Base-by-base conservation (phyloP, 1,140 invertebrate species). In the Drosophila neocordata region DNA sequence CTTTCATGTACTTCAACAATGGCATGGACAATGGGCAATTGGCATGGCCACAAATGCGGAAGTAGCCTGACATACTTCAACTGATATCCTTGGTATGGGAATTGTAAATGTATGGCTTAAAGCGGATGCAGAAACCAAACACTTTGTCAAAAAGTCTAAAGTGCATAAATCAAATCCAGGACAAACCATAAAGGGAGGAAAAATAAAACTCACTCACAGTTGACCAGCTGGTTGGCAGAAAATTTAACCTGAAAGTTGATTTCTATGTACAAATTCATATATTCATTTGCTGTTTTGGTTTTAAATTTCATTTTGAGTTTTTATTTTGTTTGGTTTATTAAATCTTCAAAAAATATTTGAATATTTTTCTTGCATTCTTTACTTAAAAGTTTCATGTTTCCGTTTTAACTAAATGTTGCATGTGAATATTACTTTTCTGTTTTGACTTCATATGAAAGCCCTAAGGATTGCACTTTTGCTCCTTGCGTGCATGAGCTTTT, bases 71-170 rank as follows among this genome's bases (percentile, higher is more conserved):
- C 58, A 59, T 60, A 58, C 31, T 62, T 41, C 56, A 65, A n/a
- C 7, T 44, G 38, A 55, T 57, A n/a, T 13, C 24, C 22, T 35
- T 57, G 66, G 51, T 18, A 48, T 38, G 63, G 70, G 24, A 18
- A 18, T 20, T 11, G 41, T 18, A 7, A 3, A 2, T 15, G 13
- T 8, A 18, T 18, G 15, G 41, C 8, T 48, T 48, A 48, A 51
- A 69, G 56, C 73, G 63, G 69, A 73, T 62, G 58, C 59, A 58
- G 55, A 77, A 83, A 82, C 59, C 81, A 68, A 77, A 78, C 81
- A 87, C 81, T 85, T 85, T 85, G 79, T 85, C 81, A 85, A 85
- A 60, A 77, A 87, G 78, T 82, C 70, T 67, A 78, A 59, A 65
- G 35, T 63, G 63, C 82, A 85, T 85, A 85, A 85, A 87, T 85